phyloP scores from a whole-genome alignment of 2,797 vertebrate species.

The Phalloptychus januarius region DNA sequence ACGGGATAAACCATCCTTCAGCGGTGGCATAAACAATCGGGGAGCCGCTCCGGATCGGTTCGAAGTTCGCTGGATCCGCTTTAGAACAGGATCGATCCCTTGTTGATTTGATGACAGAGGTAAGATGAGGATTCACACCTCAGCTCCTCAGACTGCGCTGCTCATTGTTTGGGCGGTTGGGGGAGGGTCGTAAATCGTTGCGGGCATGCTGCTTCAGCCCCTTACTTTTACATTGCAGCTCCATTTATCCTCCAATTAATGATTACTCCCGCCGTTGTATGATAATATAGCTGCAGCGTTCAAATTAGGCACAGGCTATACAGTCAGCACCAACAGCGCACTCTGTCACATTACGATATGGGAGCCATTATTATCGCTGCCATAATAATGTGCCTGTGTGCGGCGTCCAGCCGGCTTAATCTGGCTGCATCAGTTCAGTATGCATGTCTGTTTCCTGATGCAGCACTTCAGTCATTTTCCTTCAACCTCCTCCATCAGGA shows the following conservation, averaged over 20 bases:
- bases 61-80: constrained; percentile 35
- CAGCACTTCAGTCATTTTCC: background rate
- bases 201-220: constrained; percentile 43
- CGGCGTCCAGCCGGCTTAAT: constrained; percentile 1
- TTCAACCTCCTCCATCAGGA: constrained; percentile 4
- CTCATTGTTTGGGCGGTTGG: constrained; percentile 84
- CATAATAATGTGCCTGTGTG: constrained; percentile 14
- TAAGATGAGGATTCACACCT: constrained; percentile 72
- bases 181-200: constrained; percentile 68
- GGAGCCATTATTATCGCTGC: constrained; percentile 21
- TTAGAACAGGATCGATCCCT: constrained; percentile 29
- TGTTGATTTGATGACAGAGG: constrained; percentile 64
- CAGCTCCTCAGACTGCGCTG: constrained; percentile 54
- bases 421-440: constrained; percentile 4
- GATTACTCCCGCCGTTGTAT: background rate
- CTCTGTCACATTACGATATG: constrained; percentile 29
- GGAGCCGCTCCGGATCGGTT: constrained; percentile 38
- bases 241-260: background rate
- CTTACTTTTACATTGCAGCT: constrained; percentile 23
- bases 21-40: constrained; percentile 45
- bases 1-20: constrained; percentile 64
- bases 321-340: constrained; percentile 34
- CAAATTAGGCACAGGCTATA: background rate
- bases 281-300: background rate
- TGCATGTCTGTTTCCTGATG: constrained; percentile 7